Evolutionary conservation across 1,140 invertebrate species (phyloP), one percentile per base, ranked within the genome.

Genomic region (Leptinotarsa lineolata): DNA sequence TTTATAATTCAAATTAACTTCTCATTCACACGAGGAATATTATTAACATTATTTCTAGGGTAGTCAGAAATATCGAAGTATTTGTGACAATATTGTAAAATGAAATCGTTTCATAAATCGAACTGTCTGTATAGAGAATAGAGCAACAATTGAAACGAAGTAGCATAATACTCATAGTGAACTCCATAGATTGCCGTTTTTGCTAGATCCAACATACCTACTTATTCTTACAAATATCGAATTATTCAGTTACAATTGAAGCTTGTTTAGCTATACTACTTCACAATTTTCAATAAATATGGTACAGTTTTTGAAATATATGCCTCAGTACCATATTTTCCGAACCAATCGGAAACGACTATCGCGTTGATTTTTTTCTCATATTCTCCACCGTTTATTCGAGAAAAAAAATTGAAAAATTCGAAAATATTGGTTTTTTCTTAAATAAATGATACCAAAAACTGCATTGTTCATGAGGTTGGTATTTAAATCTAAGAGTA

Each of bases 341-440:
- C 68, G 22, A 24, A 22, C 63, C 75, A 74, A 46, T 70, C 16
- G 4, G 46, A 70, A 2, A 68, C 16, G 15, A 76, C 59, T 46
- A 66, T 48, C 5, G 74, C 61, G 21, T 68, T 48, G 0, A 44
- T 20, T n/a, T 16, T 16, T 83, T 83, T 44, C 80, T 67, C 12
- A 84, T 74, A 74, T 86, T 85, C 76, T 87, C 84, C 77, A 86
- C 83, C 4, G 81, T 85, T 5, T 48, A 0, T 1, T 39, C 68
- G n/a, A 22, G n/a, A 44, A 21, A n/a, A 39, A 39, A n/a, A 4
- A 15, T 68, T 3, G 18, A 0, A 12, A 11, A 45, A 30, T 13
- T 54, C 3, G n/a, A 54, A 54, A 54, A 18, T 58, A 54, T 3
- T 18, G 54, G 58, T 4, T 11, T 24, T 58, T 59, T 88, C 75